Base-by-base conservation (phyloP, 2,888 invertebrate genomes). In the Sepioteuthis lessoniana region DNA sequence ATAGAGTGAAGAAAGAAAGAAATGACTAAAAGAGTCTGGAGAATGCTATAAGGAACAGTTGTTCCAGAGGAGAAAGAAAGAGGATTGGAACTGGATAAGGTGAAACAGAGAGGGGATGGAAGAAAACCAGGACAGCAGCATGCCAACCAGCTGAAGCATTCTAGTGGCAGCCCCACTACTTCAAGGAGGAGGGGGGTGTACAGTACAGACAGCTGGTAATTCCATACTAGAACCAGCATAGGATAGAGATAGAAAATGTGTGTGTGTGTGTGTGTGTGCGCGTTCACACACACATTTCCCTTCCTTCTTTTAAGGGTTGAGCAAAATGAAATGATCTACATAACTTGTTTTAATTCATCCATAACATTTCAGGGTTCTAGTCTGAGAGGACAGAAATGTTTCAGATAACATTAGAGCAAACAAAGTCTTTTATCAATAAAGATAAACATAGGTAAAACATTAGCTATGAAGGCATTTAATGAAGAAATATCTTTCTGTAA, bases 81-180 rank as follows among this genome's bases (percentile, higher is more conserved):
- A 4, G 25, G 55, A 55, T 55, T 19, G 55, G 55, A 42, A 42
- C 42, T 42, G 42, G 42, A 7, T 42, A 42, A 42, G 42, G 42
- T 5, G 42, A 42, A 42, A 42, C 42, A 42, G 55, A 3, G 55
- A 55, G 55, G 28, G 5, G 55, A 3, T 55, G 28, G n/a, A 19
- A 21, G 25, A n/a, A 76, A 76, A 76, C 76, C 76, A 76, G 76
- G n/a, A 76, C 76, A 76, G 76, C 76, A 76, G 76, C 76, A 76
- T 76, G n/a, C 76, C 76, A 76, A 76, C 76, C 76, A 76, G n/a
- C 76, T n/a, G 76, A 76, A 76, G 76, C n/a, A 76, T 76, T 76
- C 76, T 35, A n/a, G 76, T n/a, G 76, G 76, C 76, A 76, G 76
- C 76, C 76, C 13, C 76, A n/a, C 76, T n/a, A n/a, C 76, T 13